Base-by-base conservation (phyloP, 2,888 invertebrate genomes). In the Hymenopus coronatus region DNA sequence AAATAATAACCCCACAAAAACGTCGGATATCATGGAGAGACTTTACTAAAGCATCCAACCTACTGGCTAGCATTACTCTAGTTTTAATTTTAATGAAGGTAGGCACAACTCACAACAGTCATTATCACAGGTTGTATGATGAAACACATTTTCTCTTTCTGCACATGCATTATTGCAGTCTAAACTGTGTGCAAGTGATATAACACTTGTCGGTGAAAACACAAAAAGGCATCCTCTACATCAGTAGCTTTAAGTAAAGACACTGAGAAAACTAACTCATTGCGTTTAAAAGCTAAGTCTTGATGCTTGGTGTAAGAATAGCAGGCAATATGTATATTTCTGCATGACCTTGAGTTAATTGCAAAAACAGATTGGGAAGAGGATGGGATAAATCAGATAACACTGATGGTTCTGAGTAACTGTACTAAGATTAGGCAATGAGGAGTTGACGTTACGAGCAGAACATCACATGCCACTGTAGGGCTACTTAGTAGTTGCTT, bases 401-500 rank as follows among this genome's bases (percentile, higher is more conserved):
- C 85, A 85, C 82, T 82, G 82, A 87, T 70, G 82, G 87, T 87
- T 87, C 87, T 81, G 28, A 82, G n/a, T 82, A 82, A 87, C 82
- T 82, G 87, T 82, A 82, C 87, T 87, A 87, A 82, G n/a, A 82
- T 27, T 40, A 87, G 87, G 87, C 81, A 87, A 87, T 33, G 87
- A 87, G 87, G 87, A 87, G 87, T 82, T 87, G 87, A 87, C 82
- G 87, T 87, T 87, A 87, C 87, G 54, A 85, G 46, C 85, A 81
- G 70, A 70, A 70, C 54, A 70, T 70, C 54, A 70, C 54, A 70
- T 70, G 54, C 54, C 54, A 70, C 54, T 70, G 54, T 20, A 70
- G 54, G 54, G 54, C 54, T 40, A 40, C 40, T 40, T 9, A 40
- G 40, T 40, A 40, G 40, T 40, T 40, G 40, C 40, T 70, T 70